phyloP scores from a whole-genome alignment of 2,888 invertebrate genomes.

The Epistrophella euchroma region DNA sequence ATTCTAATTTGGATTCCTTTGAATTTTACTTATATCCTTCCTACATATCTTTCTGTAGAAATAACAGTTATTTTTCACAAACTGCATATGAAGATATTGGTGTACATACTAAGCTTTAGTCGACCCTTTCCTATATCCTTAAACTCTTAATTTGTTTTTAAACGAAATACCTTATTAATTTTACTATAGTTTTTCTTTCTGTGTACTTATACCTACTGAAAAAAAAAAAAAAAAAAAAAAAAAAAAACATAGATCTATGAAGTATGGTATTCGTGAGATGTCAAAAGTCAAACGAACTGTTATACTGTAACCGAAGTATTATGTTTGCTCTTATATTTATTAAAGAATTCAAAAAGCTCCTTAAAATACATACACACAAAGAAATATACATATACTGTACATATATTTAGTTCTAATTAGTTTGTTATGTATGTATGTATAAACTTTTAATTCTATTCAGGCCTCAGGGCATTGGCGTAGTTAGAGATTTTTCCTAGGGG shows the following conservation, averaged over 20 bases:
- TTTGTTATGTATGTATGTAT: neutral
- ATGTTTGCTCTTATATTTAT: neutral
- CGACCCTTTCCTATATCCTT: too few relatives aligned
- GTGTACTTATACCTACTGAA: neutral
- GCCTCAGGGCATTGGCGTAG: too few relatives aligned
- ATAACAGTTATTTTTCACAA: too few relatives aligned
- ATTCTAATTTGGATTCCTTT: too few relatives aligned
- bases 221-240: too few relatives aligned
- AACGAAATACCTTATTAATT: too few relatives aligned
- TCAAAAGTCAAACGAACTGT: neutral
- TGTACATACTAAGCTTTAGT: too few relatives aligned
- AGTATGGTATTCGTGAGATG: conserved; percentile 5
- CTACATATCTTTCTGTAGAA: too few relatives aligned
- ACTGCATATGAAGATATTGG: too few relatives aligned
- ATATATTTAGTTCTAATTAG: neutral
- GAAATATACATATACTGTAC: neutral
- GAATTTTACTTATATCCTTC: too few relatives aligned
- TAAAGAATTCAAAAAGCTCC: conserved; percentile 5
- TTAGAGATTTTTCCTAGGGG: too few relatives aligned
- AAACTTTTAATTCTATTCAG: neutral
- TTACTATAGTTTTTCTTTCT: neutral
- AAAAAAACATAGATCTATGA: neutral
- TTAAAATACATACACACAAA: neutral
- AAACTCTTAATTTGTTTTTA: too few relatives aligned
- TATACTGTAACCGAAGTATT: conserved; percentile 1